These are phyloP conservation scores for Macaria notata DNA, from an alignment of 2,888 invertebrate species.

Conservation along the genomic window DNA sequence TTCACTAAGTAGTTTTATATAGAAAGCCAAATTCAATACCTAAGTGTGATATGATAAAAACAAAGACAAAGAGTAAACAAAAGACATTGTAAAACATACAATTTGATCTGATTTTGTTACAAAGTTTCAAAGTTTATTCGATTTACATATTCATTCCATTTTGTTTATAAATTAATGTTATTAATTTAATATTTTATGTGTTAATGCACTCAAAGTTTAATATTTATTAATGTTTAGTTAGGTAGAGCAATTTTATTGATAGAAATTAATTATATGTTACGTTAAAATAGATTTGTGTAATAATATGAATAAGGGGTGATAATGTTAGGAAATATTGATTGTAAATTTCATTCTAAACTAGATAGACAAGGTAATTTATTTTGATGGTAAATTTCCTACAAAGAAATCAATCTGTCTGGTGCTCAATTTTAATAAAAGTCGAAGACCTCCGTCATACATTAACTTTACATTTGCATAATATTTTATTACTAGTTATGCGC, in stretches of 20 bases:
- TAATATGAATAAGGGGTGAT: neutral
- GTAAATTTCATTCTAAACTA: neutral
- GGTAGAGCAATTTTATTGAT: neutral
- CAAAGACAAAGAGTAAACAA: conserved; percentile 50
- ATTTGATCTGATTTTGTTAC: conserved; percentile 71
- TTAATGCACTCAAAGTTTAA: conserved; percentile 37
- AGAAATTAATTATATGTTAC: too few relatives aligned
- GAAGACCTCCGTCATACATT: too few relatives aligned
- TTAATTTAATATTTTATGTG: conserved; percentile 28
- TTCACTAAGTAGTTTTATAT: conserved; percentile 56
- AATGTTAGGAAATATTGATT: neutral
- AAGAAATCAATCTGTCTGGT: conserved; percentile 10
- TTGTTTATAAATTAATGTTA: conserved; percentile 30
- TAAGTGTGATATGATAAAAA: conserved; percentile 65
- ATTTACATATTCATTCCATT: conserved; percentile 67
- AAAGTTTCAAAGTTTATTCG: conserved; percentile 60
- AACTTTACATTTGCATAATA: too few relatives aligned
- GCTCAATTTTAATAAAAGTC: conserved; percentile 4
- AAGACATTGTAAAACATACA: conserved; percentile 51
- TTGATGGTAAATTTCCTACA: neutral
- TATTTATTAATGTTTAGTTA: conserved; percentile 34
- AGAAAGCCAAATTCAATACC: conserved; percentile 65
- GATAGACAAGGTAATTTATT: neutral
- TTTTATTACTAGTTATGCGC: too few relatives aligned
- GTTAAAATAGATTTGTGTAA: too few relatives aligned